Evolutionary conservation across 2,888 invertebrate species (phyloP).

Genomic region (Cerastoderma edule): DNA sequence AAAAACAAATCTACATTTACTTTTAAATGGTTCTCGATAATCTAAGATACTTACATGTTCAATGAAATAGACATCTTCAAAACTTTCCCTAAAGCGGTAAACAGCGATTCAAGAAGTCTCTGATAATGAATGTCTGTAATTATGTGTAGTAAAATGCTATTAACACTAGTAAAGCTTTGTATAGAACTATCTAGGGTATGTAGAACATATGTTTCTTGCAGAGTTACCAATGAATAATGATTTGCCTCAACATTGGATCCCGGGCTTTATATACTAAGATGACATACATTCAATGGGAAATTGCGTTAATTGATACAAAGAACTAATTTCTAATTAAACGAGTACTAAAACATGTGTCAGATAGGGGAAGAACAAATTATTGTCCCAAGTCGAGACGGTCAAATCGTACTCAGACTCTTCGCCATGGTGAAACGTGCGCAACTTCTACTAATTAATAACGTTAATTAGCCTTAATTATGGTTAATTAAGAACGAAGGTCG

Average conservation of each 20-base stretch:
- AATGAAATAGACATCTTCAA: constrained; percentile 1
- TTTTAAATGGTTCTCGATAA: too few species aligned
- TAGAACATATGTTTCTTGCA: too few species aligned
- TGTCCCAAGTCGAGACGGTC: constrained; percentile 7
- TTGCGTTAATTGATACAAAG: not conserved
- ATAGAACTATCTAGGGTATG: too few species aligned
- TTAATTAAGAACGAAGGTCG: not conserved
- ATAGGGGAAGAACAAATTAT: constrained; percentile 4
- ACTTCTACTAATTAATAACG: not conserved
- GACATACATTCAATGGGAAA: constrained; percentile 7
- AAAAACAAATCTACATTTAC: too few species aligned
- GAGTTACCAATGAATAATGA: too few species aligned
- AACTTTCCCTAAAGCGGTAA: not conserved
- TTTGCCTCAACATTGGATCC: not conserved
- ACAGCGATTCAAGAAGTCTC: too few species aligned
- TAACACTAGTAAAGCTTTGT: too few species aligned
- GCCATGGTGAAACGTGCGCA: not conserved
- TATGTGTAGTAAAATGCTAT: too few species aligned
- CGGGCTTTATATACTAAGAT: not conserved
- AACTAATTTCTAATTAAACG: constrained; percentile 12
- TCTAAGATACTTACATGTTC: constrained; percentile 17
- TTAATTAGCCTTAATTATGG: constrained; percentile 12
- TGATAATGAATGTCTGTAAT: too few species aligned
- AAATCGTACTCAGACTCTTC: constrained; percentile 17
- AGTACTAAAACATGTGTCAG: constrained; percentile 16